Conservation (phyloP, 2,888 invertebrate species). For the Parnassius orleans region DNA sequence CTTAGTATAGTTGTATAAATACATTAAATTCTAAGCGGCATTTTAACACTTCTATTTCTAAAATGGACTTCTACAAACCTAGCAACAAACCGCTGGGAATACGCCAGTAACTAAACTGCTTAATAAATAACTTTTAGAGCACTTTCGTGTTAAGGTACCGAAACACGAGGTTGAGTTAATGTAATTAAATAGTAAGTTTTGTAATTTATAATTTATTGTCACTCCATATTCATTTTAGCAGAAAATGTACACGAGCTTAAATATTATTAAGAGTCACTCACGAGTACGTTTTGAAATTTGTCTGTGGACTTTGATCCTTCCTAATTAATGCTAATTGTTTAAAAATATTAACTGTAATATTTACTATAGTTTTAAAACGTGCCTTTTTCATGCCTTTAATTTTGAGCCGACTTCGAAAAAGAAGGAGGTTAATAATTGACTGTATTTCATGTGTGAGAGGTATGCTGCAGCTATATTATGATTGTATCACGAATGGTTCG, state of each 20-base stretch:
- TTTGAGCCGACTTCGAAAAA: too few relatives aligned
- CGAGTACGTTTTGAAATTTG: slow-evolving; percentile 1
- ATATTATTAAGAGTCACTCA: slow-evolving; percentile 2
- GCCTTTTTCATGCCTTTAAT: too few relatives aligned
- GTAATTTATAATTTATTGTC: background rate
- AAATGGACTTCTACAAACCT: background rate
- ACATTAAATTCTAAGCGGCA: too few relatives aligned
- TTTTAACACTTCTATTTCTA: too few relatives aligned
- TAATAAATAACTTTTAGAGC: slow-evolving; percentile 11
- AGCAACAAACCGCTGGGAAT: slow-evolving; percentile 9
- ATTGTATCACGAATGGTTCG: too few relatives aligned
- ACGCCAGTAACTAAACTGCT: slow-evolving; percentile 5
- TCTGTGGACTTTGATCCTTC: background rate
- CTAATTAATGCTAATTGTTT: too few relatives aligned
- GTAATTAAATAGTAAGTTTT: slow-evolving; percentile 7
- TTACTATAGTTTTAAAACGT: too few relatives aligned
- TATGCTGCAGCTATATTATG: too few relatives aligned
- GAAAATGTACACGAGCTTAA: background rate
- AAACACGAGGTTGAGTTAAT: slow-evolving; percentile 5
- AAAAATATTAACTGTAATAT: too few relatives aligned
- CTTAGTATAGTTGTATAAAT: too few relatives aligned
- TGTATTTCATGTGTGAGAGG: too few relatives aligned
- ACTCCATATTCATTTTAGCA: background rate
- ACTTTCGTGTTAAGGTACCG: background rate
- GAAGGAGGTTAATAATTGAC: too few relatives aligned